Base-by-base conservation (phyloP, 2,888 invertebrate genomes). In the Liopterus haemorrhoidalis region DNA sequence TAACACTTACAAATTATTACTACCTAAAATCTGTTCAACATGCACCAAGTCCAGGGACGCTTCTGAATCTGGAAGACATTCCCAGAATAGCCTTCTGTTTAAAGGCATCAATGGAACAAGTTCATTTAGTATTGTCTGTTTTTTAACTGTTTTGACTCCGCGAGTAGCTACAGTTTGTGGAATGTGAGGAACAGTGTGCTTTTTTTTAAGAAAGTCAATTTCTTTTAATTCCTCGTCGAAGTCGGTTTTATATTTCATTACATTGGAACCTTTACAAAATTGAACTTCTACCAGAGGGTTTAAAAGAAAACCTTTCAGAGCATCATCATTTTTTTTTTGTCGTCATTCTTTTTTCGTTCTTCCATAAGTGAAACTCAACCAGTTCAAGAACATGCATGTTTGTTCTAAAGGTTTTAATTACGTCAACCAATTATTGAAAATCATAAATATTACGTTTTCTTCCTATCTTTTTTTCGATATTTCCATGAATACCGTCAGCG, bases 371-470 rank as follows among this genome's bases (percentile, higher is more conserved):
- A 41, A 41, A 11, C 12, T 19, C 3, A 6, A 14, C 32, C 22
- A 41, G 28, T n/a, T 38, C 44, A n/a, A 37, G 14, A 18, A 38
- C 44, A 15, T 27, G n/a, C n/a, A 19, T 8, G 12, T 36, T 44
- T 28, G 19, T 31, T 32, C 32, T 20, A 11, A 32, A 41, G 6
- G 12, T 19, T 21, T 27, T 27, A 4, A 31, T 14, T 4, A 32
- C 32, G 14, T 31, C 32, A 31, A 20, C 32, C 22, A 31, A 41
- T 14, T 41, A 20, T 12, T 33, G 20, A 21, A 27, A 31, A 22
- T 33, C 35, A 16, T 41, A 31, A 2, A 41, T 16, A 24, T 24
- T n/a, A n/a, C 24, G 24, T 11, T 31, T 25, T 30, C 37, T 43
- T 27, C 9, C 11, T 20, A 27, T 15, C 8, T 6, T 12, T 5